Evolutionary conservation across 53 echinoderm and acorn worm genomes (phyloP), one percentile per base, ranked within the genome.

Genomic region (Echinarachnius parma): DNA sequence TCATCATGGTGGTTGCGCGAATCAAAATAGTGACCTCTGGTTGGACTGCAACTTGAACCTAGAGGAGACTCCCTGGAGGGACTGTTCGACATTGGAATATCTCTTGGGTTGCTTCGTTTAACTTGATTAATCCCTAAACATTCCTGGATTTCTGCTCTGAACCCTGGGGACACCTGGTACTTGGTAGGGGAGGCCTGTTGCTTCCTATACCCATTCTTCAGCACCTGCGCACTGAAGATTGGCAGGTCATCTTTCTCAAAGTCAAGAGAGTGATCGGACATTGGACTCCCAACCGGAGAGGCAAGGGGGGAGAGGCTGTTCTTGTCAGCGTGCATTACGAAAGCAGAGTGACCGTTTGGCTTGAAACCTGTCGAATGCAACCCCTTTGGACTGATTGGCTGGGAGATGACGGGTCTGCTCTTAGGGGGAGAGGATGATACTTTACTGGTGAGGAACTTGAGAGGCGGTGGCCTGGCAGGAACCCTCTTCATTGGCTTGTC

Each of bases 401-500:
- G 39, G 0, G 74, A 72, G 8, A 72, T 72, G 36, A 72, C 16
- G 23, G 74, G 74, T 34, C 74, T 57, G 56, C 37, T 72, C 45
- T 72, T 72, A 2, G 74, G 74, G 2, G 74, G 74, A 28, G 74
- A 72, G n/a, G 56, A 72, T 1, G 56, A 35, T 24, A 69, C 69
- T 72, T 72, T 72, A 18, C 56, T 56, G 4, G 74, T 72, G 1
- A 72, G 57, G 37, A 72, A 57, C 20, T 72, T 72, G 28, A 72
- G 44, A 3, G 74, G 74, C 3, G 74, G 74, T 15, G 74, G 74
- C 21, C 74, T 32, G 3, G 74, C 74, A n/a, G 74, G 74, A 25
- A 72, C 74, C 74, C 42, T 55, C 56, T 72, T 72, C 74, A 72
- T 72, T 1, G 74, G 74, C 46, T 72, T 72, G 57, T 56, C 57